Evolutionary conservation across 2,797 vertebrate species (phyloP).

Genomic region (Labroides dimidiatus): DNA sequence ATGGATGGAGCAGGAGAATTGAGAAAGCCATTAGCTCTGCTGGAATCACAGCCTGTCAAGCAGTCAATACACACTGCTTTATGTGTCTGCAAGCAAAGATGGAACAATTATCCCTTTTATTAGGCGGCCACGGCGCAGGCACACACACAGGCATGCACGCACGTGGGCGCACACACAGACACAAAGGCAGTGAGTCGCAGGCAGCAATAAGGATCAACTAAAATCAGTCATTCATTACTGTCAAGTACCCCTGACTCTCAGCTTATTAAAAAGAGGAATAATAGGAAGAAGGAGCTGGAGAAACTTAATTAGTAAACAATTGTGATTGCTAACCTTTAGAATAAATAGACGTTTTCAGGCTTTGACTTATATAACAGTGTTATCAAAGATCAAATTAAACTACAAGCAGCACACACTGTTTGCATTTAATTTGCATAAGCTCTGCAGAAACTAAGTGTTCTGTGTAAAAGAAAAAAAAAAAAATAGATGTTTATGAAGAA

Average conservation of each 20-base stretch:
- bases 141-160: background rate
- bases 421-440: constrained; percentile 54
- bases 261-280: constrained; percentile 89
- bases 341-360: constrained; percentile 75
- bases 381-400: constrained; percentile 59
- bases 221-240: constrained; percentile 90
- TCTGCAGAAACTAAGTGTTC: constrained; percentile 10
- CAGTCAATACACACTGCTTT: constrained; percentile 88
- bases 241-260: constrained; percentile 85
- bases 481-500: constrained; percentile 5
- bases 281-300: constrained; percentile 79
- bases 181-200: constrained; percentile 28
- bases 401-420: constrained; percentile 36
- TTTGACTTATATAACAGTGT: constrained; percentile 59
- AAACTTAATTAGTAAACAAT: constrained; percentile 89
- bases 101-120: constrained; percentile 89
- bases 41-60: constrained; percentile 85
- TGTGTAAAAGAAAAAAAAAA: no score
- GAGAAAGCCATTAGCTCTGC: constrained; percentile 86
- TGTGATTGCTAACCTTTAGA: constrained; percentile 82
- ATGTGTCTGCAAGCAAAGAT: constrained; percentile 86
- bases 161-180: constrained; percentile 10
- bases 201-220: constrained; percentile 85
- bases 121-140: constrained; percentile 69
- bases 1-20: constrained; percentile 86